Evolutionary conservation across 2,888 invertebrate genomes (phyloP).

Genomic region (Craniophora ligustri): DNA sequence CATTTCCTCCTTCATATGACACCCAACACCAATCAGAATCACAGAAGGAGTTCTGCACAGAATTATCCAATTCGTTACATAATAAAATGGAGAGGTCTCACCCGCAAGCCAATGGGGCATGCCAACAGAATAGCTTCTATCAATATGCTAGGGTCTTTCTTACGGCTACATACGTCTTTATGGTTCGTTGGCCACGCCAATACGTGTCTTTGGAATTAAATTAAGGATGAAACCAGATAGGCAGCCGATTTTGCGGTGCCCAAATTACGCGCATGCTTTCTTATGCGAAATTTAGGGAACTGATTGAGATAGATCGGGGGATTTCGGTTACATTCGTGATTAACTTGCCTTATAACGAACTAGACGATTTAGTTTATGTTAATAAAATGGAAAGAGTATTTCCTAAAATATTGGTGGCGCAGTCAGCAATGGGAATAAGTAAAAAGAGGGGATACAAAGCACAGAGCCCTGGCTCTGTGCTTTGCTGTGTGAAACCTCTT

Average conservation of each 20-base stretch:
- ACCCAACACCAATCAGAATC: slow-evolving; percentile 40
- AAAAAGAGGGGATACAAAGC: no score
- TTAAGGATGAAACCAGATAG: slow-evolving; percentile 82
- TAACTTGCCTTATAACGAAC: slow-evolving; percentile 46
- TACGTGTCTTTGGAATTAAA: slow-evolving; percentile 84
- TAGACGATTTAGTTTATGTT: slow-evolving; percentile 16
- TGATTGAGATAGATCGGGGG: slow-evolving; percentile 46
- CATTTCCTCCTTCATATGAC: background rate
- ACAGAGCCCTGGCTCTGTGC: no score
- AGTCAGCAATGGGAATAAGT: no score
- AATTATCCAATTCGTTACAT: slow-evolving; percentile 59
- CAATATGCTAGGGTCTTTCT: slow-evolving; percentile 72
- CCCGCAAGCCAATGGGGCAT: slow-evolving; percentile 74
- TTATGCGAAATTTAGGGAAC: slow-evolving; percentile 44
- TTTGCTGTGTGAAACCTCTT: no score
- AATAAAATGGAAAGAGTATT: background rate
- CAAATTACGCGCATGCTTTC: slow-evolving; percentile 65
- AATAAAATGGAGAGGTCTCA: slow-evolving; percentile 64
- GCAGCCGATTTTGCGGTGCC: slow-evolving; percentile 67
- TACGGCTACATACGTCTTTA: slow-evolving; percentile 79
- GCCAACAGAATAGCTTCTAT: slow-evolving; percentile 72
- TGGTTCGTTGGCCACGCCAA: slow-evolving; percentile 73
- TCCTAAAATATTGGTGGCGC: no score
- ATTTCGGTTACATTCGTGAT: slow-evolving; percentile 48
- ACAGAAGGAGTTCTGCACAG: slow-evolving; percentile 46